These are phyloP conservation scores for Orussus abietinus DNA, from an alignment of 1,140 invertebrate species.

Conservation along the genomic window DNA sequence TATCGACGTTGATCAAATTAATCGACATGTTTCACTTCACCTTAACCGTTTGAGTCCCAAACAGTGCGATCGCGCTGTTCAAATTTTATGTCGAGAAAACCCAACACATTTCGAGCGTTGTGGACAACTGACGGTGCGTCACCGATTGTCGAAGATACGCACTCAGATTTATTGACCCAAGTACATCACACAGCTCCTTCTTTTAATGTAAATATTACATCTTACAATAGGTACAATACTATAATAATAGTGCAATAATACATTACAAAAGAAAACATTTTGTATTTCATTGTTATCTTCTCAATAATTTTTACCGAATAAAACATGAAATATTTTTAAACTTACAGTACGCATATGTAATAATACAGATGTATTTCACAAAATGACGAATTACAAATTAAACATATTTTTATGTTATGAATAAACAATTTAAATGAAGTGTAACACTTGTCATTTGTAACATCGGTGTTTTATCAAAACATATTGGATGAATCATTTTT, in stretches of 20 bases:
- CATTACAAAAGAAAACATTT: not conserved
- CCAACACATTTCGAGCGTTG: too few species aligned
- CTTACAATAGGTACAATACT: not conserved
- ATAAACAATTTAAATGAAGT: not conserved
- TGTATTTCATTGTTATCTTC: not conserved
- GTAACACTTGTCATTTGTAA: constrained; percentile 3
- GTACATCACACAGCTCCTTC: too few species aligned
- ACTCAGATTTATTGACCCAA: constrained; percentile 5
- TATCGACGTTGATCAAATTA: too few species aligned
- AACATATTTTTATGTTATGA: too few species aligned
- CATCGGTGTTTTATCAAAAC: constrained; percentile 11
- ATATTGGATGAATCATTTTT: constrained; percentile 7
- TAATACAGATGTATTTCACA: too few species aligned
- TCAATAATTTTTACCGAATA: constrained; percentile 1
- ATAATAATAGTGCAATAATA: constrained; percentile 1
- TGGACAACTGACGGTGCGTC: too few species aligned
- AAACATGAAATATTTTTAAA: not conserved
- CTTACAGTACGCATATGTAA: too few species aligned
- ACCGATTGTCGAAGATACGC: not conserved
- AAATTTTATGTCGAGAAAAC: too few species aligned
- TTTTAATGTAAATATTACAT: constrained; percentile 1
- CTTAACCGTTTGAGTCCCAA: too few species aligned
- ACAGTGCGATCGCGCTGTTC: too few species aligned
- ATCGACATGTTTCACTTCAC: too few species aligned
- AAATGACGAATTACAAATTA: too few species aligned